Evolutionary conservation across 2,888 invertebrate species (phyloP), one percentile per base, ranked within the genome.

Genomic region (Acrocera orbiculus): DNA sequence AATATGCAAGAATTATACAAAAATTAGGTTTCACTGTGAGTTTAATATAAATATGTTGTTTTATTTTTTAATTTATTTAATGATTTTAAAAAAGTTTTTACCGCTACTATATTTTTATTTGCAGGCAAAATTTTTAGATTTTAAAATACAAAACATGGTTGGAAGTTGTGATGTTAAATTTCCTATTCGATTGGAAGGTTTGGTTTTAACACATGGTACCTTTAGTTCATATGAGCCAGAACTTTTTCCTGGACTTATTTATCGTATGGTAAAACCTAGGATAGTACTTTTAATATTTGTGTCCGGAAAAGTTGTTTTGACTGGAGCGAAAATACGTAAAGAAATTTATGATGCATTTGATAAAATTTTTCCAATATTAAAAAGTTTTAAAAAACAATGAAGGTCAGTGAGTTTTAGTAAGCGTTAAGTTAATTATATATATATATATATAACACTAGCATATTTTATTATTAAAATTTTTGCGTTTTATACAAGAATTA

Each of bases 221-320:
- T 83, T 74, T 51, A 71, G 71, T 40, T 83, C 86, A 33, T 98
- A 98, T 53, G 98, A 98, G 58, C 96, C 98, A 0, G 98, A 98
- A 62, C 63, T 98, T 35, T 98, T 98, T 62, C 95, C 98, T 6
- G 98, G 96, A n/a, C 68, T 98, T 19, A 90, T 98, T 36, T 98
- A 98, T 58, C 70, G 96, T 48, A 87, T 98, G 89, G 85, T 96
- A 25, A 81, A 87, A 50, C 96, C 96, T 0, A 73, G 90, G 44
- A 78, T 98, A 43, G 96, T 96, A 1, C 63, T 98, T 41, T 65
- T 99, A 9, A 95, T 99, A 57, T 99, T 99, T 65, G 96, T 98
- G 2, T 96, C 95, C 58, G 98, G 98, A 35, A 99, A 98, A 70
- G 77, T 98, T 44, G 96, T 98, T 2, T 77, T 98, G 41, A 98